phyloP scores from a whole-genome alignment of 2,888 invertebrate species.

The Thymelicus lineola region DNA sequence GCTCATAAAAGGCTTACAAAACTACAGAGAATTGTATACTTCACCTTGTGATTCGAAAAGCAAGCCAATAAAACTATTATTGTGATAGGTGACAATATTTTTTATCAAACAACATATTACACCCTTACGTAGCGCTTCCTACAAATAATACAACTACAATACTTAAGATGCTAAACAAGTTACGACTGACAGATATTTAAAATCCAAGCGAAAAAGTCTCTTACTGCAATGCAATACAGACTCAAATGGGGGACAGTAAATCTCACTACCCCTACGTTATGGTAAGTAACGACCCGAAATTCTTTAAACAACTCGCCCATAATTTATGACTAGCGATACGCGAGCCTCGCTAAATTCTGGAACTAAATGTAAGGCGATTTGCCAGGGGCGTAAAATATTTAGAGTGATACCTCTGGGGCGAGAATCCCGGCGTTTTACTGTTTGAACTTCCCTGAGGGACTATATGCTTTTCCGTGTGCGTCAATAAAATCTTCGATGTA shows the following conservation, averaged over 20 bases:
- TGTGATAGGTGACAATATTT: background rate
- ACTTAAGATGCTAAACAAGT: background rate
- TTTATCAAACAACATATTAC: background rate
- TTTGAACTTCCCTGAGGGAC: conserved; percentile 48
- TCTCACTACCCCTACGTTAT: conserved; percentile 16
- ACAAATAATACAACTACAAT: conserved; percentile 1
- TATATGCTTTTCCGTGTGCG: conserved; percentile 37
- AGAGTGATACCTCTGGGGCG: conserved; percentile 27
- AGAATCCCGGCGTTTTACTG: conserved; percentile 41
- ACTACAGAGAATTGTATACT: too few species aligned
- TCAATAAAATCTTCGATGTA: conserved; percentile 40
- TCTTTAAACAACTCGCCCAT: conserved; percentile 31
- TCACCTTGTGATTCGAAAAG: too few species aligned
- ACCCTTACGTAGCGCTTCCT: background rate
- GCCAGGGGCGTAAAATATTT: conserved; percentile 37
- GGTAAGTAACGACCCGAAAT: conserved; percentile 23
- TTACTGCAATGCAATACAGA: conserved; percentile 15
- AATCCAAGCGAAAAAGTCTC: conserved; percentile 9
- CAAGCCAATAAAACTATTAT: too few species aligned
- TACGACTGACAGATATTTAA: background rate
- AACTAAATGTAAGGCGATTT: conserved; percentile 28
- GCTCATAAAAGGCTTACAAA: too few species aligned
- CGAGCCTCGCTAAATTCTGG: conserved; percentile 19
- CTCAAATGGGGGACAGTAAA: background rate
- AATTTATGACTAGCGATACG: conserved; percentile 35